Evolutionary conservation across 2,797 vertebrate genomes (phyloP).

Genomic region (Myiothlypis coronata): DNA sequence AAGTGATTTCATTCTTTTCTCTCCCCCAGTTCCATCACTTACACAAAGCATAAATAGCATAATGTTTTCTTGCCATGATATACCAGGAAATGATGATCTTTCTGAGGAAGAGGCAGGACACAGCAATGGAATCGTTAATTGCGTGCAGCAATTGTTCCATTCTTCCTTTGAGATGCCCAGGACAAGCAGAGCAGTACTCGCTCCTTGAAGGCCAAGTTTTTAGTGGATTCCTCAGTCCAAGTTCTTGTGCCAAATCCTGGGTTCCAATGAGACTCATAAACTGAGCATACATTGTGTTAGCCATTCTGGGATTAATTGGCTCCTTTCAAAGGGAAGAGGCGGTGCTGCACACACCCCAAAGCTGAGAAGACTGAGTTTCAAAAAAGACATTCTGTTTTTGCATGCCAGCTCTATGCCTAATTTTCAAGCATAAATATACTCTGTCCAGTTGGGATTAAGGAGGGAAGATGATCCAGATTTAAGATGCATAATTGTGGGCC

Average conservation of each 20-base stretch:
- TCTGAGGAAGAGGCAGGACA: constrained; percentile 37
- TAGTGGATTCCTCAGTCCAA: not conserved
- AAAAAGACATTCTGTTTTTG: not conserved
- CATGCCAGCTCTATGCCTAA: not conserved
- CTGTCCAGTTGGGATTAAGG: not conserved
- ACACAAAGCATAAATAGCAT: constrained; percentile 23
- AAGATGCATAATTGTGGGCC: not conserved
- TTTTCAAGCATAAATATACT: not conserved
- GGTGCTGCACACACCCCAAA: not conserved
- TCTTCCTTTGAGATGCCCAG: constrained; percentile 59
- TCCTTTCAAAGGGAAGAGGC: not conserved
- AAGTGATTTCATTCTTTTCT: not conserved
- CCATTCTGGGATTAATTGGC: not conserved
- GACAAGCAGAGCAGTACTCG: not conserved
- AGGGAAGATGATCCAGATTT: not conserved
- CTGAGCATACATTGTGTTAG: not conserved
- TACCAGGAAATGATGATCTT: constrained; percentile 56
- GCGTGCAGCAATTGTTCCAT: constrained; percentile 21
- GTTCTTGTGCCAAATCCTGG: constrained; percentile 13
- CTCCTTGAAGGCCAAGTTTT: not conserved
- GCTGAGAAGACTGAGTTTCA: not conserved
- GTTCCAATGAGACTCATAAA: constrained; percentile 20
- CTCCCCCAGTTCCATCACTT: not conserved
- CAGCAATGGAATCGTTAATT: constrained; percentile 15
- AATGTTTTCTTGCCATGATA: constrained; percentile 29